Conservation (phyloP, 2,797 vertebrate species). For the Sylvilagus floridanus region DNA sequence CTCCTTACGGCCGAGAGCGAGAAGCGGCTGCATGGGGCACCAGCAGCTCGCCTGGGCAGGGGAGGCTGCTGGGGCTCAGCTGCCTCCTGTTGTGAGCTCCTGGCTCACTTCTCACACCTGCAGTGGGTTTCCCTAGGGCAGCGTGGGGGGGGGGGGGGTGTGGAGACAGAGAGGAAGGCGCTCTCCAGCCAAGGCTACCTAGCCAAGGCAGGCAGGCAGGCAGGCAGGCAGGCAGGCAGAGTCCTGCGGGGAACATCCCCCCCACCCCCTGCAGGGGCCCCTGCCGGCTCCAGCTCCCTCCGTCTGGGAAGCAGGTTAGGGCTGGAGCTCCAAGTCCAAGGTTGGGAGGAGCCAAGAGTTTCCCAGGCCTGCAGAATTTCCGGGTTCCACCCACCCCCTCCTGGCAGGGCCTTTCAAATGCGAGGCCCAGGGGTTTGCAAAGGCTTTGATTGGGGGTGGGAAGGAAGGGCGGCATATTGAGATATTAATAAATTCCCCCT, state of each 20-base stretch:
- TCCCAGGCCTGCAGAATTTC: constrained; percentile 57
- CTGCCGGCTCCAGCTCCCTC: too few species aligned
- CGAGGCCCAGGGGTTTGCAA: constrained; percentile 39
- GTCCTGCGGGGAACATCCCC: too few species aligned
- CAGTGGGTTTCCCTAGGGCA: not conserved
- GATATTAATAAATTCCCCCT: constrained; percentile 68
- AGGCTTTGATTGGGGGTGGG: constrained; percentile 62
- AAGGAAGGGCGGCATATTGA: constrained; percentile 5
- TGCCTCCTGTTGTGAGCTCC: not conserved
- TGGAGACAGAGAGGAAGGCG: not conserved
- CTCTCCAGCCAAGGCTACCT: not conserved
- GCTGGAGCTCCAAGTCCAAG: not conserved
- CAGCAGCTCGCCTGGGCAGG: not conserved
- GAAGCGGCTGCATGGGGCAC: not conserved
- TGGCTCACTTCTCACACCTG: not conserved
- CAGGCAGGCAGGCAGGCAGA: too few species aligned
- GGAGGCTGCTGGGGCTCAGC: not conserved
- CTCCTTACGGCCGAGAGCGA: not conserved
- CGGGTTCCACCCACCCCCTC: not conserved
- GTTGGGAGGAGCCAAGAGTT: not conserved
- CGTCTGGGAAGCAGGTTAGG: not conserved
- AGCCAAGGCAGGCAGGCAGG: too few species aligned
- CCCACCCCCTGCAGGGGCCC: too few species aligned
- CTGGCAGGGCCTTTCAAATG: constrained; percentile 72
- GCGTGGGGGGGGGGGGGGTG: not conserved